Percentiles rank a stretch among this genome's conserved stretches.
Evolutionary conservation across 1,140 invertebrate genomes (phyloP).

Genomic region (Tetraneura akinire): DNA sequence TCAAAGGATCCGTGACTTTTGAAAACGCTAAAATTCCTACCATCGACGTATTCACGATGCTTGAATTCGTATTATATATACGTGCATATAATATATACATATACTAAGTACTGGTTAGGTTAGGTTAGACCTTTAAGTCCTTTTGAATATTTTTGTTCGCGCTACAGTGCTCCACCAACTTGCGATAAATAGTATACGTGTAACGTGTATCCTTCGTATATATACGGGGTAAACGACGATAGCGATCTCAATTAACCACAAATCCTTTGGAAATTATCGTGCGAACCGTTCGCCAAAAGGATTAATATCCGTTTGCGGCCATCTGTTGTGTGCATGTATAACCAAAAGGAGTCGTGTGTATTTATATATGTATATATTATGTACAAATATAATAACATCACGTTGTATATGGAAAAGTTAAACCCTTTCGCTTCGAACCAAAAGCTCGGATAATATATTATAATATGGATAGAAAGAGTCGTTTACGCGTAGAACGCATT

Average conservation of each 20-base stretch:
- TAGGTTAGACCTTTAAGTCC: too few species aligned
- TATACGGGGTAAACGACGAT: not conserved
- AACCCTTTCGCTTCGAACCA: not conserved
- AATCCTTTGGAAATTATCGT: slow-evolving; percentile 16
- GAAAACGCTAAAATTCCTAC: too few species aligned
- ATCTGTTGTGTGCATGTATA: slow-evolving; percentile 37
- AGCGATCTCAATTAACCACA: slow-evolving; percentile 16
- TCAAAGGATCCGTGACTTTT: too few species aligned
- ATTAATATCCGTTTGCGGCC: slow-evolving; percentile 21
- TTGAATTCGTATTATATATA: too few species aligned
- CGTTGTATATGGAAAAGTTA: not conserved
- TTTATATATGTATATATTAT: too few species aligned
- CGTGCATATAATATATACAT: too few species aligned
- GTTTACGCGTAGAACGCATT: too few species aligned
- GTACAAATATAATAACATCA: not conserved
- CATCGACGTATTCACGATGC: too few species aligned
- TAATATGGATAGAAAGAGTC: too few species aligned
- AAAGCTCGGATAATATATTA: not conserved
- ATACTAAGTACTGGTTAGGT: too few species aligned
- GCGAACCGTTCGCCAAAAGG: not conserved
- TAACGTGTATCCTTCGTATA: not conserved
- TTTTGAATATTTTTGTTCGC: too few species aligned
- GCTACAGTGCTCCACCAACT: too few species aligned
- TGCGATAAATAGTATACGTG: not conserved
- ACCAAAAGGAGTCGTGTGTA: not conserved